Evolutionary conservation across 2,113 vertebrate species (phyloP).

Genomic region (Salvelinus sp.): DNA sequence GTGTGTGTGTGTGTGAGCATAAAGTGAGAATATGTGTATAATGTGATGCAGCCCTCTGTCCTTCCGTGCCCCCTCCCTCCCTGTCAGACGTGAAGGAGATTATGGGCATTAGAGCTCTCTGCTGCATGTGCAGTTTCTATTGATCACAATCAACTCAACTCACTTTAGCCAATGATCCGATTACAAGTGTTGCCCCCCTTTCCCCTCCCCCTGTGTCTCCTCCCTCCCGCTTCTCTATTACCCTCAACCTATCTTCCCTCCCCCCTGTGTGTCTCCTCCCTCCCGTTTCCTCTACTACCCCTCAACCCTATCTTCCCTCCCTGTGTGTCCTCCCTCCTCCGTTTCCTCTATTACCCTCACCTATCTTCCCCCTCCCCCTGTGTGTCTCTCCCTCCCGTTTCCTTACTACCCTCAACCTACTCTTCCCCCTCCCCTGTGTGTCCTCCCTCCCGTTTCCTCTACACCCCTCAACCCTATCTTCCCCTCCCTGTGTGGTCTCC

Average conservation of each 20-base stretch:
- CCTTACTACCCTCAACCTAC: neutral
- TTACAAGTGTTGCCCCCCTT: slow-evolving; percentile 74
- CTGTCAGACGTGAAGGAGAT: slow-evolving; percentile 87
- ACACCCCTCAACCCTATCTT: too few species aligned
- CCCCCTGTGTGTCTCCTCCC: slow-evolving; percentile 12
- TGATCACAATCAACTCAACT: slow-evolving; percentile 87
- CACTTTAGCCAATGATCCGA: slow-evolving; percentile 93
- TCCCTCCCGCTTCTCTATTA: neutral
- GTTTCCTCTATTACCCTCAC: neutral
- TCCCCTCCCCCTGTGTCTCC: slow-evolving; percentile 32
- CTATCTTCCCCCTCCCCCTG: too few species aligned
- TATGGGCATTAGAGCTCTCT: slow-evolving; percentile 84
- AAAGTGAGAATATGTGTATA: slow-evolving; percentile 26
- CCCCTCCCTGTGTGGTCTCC: too few species aligned
- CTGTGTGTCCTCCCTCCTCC: too few species aligned
- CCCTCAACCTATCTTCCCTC: slow-evolving; percentile 9
- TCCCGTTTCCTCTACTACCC: too few species aligned
- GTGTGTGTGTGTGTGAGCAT: slow-evolving; percentile 12
- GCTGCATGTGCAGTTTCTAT: slow-evolving; percentile 91
- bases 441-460: too few species aligned
- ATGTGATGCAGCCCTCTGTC: slow-evolving; percentile 72
- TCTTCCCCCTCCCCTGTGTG: too few species aligned
- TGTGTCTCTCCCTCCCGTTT: neutral
- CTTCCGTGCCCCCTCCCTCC: slow-evolving; percentile 73
- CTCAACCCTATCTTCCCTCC: too few species aligned